Evolutionary conservation across 1,140 invertebrate genomes (phyloP).

Genomic region (Eriocheir sinensis): DNA sequence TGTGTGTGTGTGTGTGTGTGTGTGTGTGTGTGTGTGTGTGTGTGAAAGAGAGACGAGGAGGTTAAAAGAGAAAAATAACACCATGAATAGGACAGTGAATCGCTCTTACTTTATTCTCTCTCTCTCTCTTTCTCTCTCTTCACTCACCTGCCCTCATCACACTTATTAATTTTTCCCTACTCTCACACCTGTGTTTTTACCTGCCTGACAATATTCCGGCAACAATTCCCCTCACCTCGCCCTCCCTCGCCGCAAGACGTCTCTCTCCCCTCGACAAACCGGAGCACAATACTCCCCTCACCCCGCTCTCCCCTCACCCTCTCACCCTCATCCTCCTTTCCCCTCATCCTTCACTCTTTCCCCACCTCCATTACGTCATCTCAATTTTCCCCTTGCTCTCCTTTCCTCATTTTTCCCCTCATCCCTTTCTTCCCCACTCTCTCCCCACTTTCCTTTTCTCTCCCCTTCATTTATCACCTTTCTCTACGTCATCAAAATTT

Average conservation of each 20-base stretch:
- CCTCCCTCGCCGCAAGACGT: constrained; percentile 16
- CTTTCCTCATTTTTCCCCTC: too few species aligned
- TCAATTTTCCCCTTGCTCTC: too few species aligned
- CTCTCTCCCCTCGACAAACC: not conserved
- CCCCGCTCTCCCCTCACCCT: too few species aligned
- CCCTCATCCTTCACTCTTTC: too few species aligned
- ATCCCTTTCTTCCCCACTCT: too few species aligned
- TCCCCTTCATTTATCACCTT: too few species aligned
- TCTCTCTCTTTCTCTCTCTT: not conserved
- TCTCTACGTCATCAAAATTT: too few species aligned
- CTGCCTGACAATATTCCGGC: not conserved
- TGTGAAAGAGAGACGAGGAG: not conserved
- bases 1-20: constrained; percentile 37
- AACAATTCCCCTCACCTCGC: not conserved
- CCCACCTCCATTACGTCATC: too few species aligned
- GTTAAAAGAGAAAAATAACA: not conserved
- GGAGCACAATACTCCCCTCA: not conserved
- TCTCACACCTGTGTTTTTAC: not conserved
- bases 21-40: constrained; percentile 28
- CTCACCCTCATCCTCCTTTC: too few species aligned
- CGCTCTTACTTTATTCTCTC: not conserved
- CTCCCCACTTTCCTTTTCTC: too few species aligned
- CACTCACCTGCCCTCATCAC: not conserved
- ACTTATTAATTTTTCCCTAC: not conserved
- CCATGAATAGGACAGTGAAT: not conserved